Base-by-base conservation (phyloP, 2,113 vertebrate genomes). In the Chloropsis hardwickii region DNA sequence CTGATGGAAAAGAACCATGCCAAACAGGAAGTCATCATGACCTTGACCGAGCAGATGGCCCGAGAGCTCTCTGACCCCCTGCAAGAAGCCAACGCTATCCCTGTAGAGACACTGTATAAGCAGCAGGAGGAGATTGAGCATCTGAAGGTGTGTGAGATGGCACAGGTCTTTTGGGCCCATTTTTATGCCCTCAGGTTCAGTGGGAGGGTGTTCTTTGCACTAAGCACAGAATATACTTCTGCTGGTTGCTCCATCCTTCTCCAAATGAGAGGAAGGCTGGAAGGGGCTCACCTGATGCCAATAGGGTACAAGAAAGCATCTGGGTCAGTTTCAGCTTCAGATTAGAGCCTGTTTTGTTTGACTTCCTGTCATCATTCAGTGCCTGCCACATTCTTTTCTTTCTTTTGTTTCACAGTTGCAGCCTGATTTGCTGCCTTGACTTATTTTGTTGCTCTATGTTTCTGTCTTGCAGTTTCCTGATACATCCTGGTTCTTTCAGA, bases 11-110 rank as follows among this genome's bases (percentile, higher is more conserved):
- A 99, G 96, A 99, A 99, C 96, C 94, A 98, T 0, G 98, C 99
- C 92, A 99, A 99, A 96, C 98, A 99, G 93, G 97, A 99, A 97
- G 98, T 99, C 93, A 98, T 99, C 94, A 88, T 98, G 57, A 98
- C 98, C 92, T 98, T 99, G 72, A 98, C 98, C 0, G 98, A 99
- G 86, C 98, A 99, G 90, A 85, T 99, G 96, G 96, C 97, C 3
- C 84, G 48, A 72, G 97, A 96, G 40, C 69, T 97, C 70, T 93
- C 86, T 8, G 97, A 97, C 17, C 81, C 74, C 4, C 42, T 51
- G 8, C 67, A 90, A 1, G 17, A 94, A 58, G 71, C 91, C 5
- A 69, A 95, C 12, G 10, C 35, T 57, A 58, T 94, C 27, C 72
- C 97, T 39, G 86, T 94, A 47, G 96, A 96, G 44, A 97, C 97